phyloP scores from a whole-genome alignment of 2,113 vertebrate genomes.

The Amblyopsis rosae region DNA sequence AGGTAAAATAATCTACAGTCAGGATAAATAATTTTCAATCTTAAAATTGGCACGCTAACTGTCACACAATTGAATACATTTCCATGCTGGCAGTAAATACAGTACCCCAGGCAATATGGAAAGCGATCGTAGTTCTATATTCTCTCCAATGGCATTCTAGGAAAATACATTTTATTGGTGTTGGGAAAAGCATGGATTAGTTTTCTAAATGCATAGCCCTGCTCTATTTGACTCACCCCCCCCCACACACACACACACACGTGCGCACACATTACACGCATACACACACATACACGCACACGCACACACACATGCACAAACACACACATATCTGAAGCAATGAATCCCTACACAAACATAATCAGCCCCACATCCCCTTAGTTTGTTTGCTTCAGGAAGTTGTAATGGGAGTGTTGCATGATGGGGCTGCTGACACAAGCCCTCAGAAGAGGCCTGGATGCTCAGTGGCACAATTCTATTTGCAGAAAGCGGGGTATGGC shows the following conservation, averaged over 20 bases:
- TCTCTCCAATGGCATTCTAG: constrained; percentile 27
- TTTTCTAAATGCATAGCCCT: neutral
- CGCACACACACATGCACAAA: constrained; percentile 17
- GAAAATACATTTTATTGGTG: constrained; percentile 30
- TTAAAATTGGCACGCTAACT: neutral
- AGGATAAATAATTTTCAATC: neutral
- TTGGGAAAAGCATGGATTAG: constrained; percentile 21
- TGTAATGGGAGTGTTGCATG: constrained; percentile 46
- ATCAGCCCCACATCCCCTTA: constrained; percentile 31
- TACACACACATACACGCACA: constrained; percentile 10
- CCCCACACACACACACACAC: neutral
- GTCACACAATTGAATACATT: constrained; percentile 21
- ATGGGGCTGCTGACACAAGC: constrained; percentile 55
- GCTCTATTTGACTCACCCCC: neutral
- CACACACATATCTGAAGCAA: neutral
- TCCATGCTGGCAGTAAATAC: constrained; percentile 27
- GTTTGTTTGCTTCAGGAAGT: constrained; percentile 58
- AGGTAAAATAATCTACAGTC: neutral
- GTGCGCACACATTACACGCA: neutral
- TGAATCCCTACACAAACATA: constrained; percentile 7
- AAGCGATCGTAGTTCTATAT: constrained; percentile 36
- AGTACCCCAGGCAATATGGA: neutral
- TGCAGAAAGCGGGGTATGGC: constrained; percentile 54
- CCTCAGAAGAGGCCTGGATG: constrained; percentile 35
- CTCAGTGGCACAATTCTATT: constrained; percentile 62